Base-by-base conservation (phyloP, 1,140 invertebrate genomes). In the Drosophila varians region DNA sequence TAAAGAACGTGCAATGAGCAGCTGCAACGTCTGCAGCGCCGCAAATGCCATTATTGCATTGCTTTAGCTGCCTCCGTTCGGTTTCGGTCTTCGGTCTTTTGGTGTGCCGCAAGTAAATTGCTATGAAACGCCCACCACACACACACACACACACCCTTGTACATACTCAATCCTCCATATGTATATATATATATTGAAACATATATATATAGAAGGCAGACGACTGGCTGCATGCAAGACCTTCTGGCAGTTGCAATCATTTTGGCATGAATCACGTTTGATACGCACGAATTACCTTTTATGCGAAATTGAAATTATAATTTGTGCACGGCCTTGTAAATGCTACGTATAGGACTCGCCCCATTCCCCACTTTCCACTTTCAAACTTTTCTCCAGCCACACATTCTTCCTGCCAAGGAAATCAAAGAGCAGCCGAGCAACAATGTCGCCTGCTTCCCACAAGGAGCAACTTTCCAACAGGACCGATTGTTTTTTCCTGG, bases 271-370 rank as follows among this genome's bases (percentile, higher is more conserved):
- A 86, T 88, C 80, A 90, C 89, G 89, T 90, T 88, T 88, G 78
- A 88, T 90, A 86, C 88, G 87, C 88, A 90, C 88, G 88, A 90
- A 88, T 90, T 82, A 82, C 79, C 83, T 90, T 90, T 90, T 90
- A 76, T 74, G 79, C 71, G 69, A 90, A 90, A 90, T 88, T 90
- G 79, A 90, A 90, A 90, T 90, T 90, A 90, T 90, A 90, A 90
- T 90, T 90, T 87, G 74, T 78, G 77, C 62, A 68, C 72, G 80
- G 71, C 62, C 77, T 70, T 75, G 56, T 66, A 75, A 72, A 74
- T 57, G 46, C 43, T 74, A 74, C 72, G 54, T 74, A 74, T 51
- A 23, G 18, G 46, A 40, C 43, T 46, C 8, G 1, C 5, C 28
- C 7, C 26, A 14, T 12, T 18, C 2, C n/a, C 5, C 28, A 4